phyloP scores from a whole-genome alignment of 2,113 vertebrate genomes.

The Chitala chitala region DNA sequence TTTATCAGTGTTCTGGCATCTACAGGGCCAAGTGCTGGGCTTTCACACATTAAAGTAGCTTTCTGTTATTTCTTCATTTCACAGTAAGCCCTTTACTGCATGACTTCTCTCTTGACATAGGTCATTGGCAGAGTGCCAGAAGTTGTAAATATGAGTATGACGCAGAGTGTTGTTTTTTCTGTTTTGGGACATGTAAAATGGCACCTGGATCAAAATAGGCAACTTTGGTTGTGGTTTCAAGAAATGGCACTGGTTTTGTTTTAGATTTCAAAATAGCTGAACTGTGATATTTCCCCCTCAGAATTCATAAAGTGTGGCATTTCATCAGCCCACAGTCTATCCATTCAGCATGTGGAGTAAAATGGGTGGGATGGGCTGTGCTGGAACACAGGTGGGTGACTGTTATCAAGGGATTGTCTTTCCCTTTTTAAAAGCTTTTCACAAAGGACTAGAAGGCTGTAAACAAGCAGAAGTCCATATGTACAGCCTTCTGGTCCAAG shows the following conservation, averaged over 20 bases:
- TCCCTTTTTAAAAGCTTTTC: constrained; percentile 6
- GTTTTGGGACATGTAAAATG: neutral
- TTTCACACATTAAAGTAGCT: neutral
- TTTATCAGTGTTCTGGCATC: neutral
- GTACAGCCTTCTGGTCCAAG: neutral
- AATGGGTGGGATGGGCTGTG: neutral
- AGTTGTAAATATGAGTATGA: neutral
- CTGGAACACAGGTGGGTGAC: neutral
- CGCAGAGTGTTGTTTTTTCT: neutral
- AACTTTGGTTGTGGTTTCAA: too few relatives aligned
- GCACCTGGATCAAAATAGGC: too few relatives aligned
- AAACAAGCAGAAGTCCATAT: neutral
- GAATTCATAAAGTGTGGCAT: neutral
- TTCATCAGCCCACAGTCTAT: constrained; percentile 8
- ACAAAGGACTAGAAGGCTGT: neutral
- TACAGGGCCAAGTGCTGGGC: neutral
- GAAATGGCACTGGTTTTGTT: too few relatives aligned
- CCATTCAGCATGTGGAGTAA: neutral
- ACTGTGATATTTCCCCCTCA: neutral
- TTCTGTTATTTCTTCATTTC: neutral
- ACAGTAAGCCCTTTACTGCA: neutral
- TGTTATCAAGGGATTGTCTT: neutral
- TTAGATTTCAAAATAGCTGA: constrained; percentile 4
- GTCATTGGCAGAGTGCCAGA: neutral
- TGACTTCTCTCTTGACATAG: neutral